phyloP scores from a whole-genome alignment of 2,797 vertebrate genomes.

The Cetoscarus ocellatus region DNA sequence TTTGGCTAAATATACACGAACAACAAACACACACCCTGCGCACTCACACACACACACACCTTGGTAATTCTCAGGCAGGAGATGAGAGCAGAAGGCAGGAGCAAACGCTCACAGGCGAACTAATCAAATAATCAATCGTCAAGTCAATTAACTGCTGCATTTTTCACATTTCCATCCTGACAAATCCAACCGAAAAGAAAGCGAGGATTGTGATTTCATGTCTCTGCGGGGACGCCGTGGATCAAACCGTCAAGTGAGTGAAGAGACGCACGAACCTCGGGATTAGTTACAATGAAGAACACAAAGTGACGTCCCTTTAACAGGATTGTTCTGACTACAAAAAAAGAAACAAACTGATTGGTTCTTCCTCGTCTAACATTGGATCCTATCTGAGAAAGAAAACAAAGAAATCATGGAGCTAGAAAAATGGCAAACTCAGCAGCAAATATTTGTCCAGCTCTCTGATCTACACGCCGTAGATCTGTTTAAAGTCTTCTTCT shows the following conservation, averaged over 20 bases:
- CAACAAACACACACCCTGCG: conserved; percentile 52
- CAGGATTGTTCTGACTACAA: conserved; percentile 76
- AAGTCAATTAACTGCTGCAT: conserved; percentile 73
- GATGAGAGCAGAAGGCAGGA: conserved; percentile 78
- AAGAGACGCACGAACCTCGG: conserved; percentile 45
- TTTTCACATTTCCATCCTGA: conserved; percentile 74
- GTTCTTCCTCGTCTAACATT: conserved; percentile 65
- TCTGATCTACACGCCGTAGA: conserved; percentile 67
- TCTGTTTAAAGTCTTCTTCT: conserved; percentile 40
- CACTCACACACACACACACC: conserved; percentile 50
- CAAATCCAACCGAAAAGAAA: conserved; percentile 47
- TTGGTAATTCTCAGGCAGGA: conserved; percentile 69
- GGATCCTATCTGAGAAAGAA: conserved; percentile 69
- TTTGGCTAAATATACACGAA: conserved; percentile 80
- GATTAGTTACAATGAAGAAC: conserved; percentile 62
- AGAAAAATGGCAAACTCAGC: conserved; percentile 84
- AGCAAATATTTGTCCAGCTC: conserved; percentile 68
- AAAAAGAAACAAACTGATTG: conserved; percentile 67
- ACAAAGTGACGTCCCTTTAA: conserved; percentile 62
- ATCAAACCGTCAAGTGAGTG: conserved; percentile 59
- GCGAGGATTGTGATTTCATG: conserved; percentile 50
- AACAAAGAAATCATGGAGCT: conserved; percentile 78
- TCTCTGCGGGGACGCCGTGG: conserved; percentile 42
- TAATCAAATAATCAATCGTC: conserved; percentile 69
- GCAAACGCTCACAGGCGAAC: conserved; percentile 80